Base-by-base conservation (phyloP, 2,113 vertebrate genomes). In the Neotoma lepida region DNA sequence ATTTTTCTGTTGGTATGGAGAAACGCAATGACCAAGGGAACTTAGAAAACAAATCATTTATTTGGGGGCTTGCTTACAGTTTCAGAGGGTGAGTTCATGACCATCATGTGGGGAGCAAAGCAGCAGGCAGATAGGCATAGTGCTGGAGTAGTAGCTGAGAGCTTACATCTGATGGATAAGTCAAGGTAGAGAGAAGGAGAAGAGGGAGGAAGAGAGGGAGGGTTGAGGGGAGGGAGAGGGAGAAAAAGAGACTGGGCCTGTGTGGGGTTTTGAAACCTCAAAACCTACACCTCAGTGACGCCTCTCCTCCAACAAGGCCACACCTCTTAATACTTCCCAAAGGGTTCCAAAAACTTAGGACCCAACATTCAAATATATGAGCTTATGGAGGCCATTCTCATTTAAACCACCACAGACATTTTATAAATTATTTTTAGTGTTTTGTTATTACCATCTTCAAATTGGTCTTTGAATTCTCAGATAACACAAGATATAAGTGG, bases 381-480 rank as follows among this genome's bases (percentile, higher is more conserved):
- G 26, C 44, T 44, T 33, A 17, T 77, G 74, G 46, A 51, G 46
- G 28, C 44, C 46, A 18, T 77, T 49, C 74, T 49, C 28, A 77
- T 49, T 77, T 28, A 77, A 33, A 49, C 28, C 28, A 18, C 44
- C 44, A 49, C 44, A 77, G 14, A 77, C 74, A 33, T 54, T 39
- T 81, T 61, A 22, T 39, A 58, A 61, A 26, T 82, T n/a, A 58
- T 5, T 61, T 82, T 58, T 82, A 58, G 78, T 58, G 18, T 39
- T n/a, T 58, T 81, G 12, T 56, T 58, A 61, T 61, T 39, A 61
- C 35, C 15, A 51, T 81, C 6, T 92, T 96, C 46, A 30, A 76
- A 8, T 24, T 92, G 18, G 10, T 58, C 90, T 92, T 73, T 61
- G 15, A 90, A 30, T 13, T 92, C 61, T 94, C 95, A 93, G 84